Evolutionary conservation across 2,797 vertebrate species (phyloP).

Genomic region (Fundulus diaphanus): DNA sequence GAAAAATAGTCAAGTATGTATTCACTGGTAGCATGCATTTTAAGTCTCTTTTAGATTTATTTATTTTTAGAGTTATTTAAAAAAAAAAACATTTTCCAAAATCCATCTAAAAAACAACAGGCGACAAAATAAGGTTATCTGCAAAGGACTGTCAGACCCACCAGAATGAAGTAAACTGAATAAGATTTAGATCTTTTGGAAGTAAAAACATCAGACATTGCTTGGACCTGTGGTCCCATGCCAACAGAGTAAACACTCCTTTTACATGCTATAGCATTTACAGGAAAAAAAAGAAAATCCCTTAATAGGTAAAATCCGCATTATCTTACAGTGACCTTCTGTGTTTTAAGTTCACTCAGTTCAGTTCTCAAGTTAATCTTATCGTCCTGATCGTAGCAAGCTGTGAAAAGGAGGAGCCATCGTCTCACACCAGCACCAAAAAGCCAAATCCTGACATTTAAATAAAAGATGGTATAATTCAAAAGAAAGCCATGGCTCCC

Average conservation of each 20-base stretch:
- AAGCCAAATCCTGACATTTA: constrained; percentile 77
- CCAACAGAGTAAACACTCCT: constrained; percentile 25
- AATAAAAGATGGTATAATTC: constrained; percentile 81
- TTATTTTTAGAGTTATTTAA: neutral
- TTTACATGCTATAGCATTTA: neutral
- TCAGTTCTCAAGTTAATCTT: constrained; percentile 35
- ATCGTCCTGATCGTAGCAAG: constrained; percentile 60
- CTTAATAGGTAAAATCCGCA: constrained; percentile 26
- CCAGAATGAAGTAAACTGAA: neutral
- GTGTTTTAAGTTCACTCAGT: constrained; percentile 60
- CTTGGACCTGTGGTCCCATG: constrained; percentile 24
- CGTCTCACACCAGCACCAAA: constrained; percentile 58
- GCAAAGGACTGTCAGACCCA: neutral
- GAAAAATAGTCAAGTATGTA: neutral
- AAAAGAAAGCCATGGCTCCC: constrained; percentile 66
- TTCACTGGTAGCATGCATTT: neutral
- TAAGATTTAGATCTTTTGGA: constrained; percentile 11
- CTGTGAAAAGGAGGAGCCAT: constrained; percentile 70
- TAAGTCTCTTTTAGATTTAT: neutral
- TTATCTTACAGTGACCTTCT: constrained; percentile 63
- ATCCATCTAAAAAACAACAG: neutral
- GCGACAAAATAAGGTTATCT: neutral
- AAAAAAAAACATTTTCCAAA: neutral
- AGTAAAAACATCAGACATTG: constrained; percentile 33
- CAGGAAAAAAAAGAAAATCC: neutral